These are phyloP conservation scores for Corythornis madagascariensis DNA, from an alignment of 2,113 vertebrate species.

Conservation along the genomic window DNA sequence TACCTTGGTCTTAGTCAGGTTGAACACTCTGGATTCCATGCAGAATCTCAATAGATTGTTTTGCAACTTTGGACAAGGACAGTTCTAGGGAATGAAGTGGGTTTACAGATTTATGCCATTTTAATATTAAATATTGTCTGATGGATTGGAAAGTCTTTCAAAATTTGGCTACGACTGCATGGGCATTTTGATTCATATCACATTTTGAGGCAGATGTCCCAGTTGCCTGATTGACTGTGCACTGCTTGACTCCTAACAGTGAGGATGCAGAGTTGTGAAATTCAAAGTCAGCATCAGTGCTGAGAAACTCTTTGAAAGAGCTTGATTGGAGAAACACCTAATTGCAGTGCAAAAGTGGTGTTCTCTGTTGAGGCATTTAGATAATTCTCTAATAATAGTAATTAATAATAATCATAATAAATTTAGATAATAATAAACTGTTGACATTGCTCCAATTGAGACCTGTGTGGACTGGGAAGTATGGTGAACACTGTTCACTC, in stretches of 20 bases:
- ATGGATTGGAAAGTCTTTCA: neutral
- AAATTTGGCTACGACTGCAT: neutral
- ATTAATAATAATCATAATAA: too few species aligned
- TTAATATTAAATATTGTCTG: neutral
- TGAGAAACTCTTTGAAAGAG: neutral
- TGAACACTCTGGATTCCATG: neutral
- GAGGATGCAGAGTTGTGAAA: neutral
- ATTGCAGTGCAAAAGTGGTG: neutral
- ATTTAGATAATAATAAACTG: neutral
- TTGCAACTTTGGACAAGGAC: neutral
- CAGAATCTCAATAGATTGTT: neutral
- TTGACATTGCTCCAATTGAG: neutral
- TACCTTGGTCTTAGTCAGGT: neutral
- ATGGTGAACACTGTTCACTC: neutral
- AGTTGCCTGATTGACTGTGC: neutral
- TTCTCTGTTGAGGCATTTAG: neutral
- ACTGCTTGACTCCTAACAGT: neutral
- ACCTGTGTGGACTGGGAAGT: neutral
- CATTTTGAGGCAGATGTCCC: neutral
- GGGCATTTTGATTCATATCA: neutral
- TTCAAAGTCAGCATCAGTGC: neutral
- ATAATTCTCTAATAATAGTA: neutral
- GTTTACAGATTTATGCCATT: neutral
- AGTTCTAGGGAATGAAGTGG: neutral
- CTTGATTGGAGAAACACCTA: neutral